These are phyloP conservation scores for Sula dactylatra DNA, from an alignment of 2,113 vertebrate species.

Conservation along the genomic window DNA sequence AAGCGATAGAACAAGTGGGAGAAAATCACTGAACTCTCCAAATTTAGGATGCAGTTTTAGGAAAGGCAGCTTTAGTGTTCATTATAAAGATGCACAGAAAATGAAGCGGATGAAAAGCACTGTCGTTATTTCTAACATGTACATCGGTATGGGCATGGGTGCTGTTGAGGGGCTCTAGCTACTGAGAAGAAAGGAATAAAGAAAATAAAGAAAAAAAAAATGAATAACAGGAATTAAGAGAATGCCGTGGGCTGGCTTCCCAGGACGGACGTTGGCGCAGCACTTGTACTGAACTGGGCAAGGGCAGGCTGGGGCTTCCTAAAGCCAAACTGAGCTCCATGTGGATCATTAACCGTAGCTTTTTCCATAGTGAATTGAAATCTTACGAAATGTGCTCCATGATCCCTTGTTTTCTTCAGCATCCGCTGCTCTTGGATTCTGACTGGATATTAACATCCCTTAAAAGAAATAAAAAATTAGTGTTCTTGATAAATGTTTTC, in stretches of 20 bases:
- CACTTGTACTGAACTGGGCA: background rate
- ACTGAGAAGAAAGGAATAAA: background rate
- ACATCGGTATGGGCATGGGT: background rate
- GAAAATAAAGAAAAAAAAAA: background rate
- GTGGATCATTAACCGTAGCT: background rate
- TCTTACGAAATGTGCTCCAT: background rate
- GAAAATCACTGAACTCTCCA: background rate
- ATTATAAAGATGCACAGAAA: fast-evolving
- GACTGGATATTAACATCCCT: background rate
- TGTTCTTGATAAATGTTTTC: background rate
- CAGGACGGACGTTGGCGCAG: background rate
- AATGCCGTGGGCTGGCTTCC: background rate
- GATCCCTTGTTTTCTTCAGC: background rate
- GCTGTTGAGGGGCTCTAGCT: background rate
- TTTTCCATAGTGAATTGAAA: background rate
- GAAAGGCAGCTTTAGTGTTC: background rate
- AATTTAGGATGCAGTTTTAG: background rate
- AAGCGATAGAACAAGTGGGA: background rate
- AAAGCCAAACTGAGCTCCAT: background rate
- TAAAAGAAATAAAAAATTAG: background rate
- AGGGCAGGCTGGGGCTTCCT: background rate
- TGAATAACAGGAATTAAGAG: background rate
- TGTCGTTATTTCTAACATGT: background rate
- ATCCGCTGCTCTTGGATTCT: background rate
- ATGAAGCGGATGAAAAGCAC: background rate